These are phyloP conservation scores for Grammomys dolichurus DNA, from an alignment of 2,113 vertebrate species.

Conservation along the genomic window DNA sequence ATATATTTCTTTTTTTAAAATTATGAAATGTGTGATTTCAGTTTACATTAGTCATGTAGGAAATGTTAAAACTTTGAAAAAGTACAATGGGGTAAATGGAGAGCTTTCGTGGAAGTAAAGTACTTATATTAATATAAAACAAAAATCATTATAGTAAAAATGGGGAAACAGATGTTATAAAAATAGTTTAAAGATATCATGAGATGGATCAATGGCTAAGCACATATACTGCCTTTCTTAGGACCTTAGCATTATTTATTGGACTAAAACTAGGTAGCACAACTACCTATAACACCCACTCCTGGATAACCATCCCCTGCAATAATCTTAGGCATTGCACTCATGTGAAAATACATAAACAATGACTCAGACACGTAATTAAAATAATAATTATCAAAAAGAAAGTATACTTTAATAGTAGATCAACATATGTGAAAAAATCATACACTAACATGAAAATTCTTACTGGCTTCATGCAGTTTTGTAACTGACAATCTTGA, in stretches of 20 bases:
- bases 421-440: background rate
- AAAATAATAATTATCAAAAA: background rate
- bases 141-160: background rate
- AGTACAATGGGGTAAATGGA: fast-evolving
- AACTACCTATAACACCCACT: fast-evolving
- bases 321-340: fast-evolving
- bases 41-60: fast-evolving
- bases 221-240: background rate
- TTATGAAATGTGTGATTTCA: fast-evolving
- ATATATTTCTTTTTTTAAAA: background rate
- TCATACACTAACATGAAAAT: background rate
- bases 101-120: background rate
- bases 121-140: background rate
- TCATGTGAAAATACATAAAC: too few relatives aligned
- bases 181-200: background rate
- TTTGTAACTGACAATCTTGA: background rate
- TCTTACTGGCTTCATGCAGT: background rate
- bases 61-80: background rate
- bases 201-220: background rate
- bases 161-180: fast-evolving
- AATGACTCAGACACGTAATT: background rate
- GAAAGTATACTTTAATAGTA: background rate
- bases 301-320: fast-evolving
- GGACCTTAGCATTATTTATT: background rate
- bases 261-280: background rate